Evolutionary conservation across 2,113 vertebrate species (phyloP).

Genomic region (Thryonomys swinderianus): DNA sequence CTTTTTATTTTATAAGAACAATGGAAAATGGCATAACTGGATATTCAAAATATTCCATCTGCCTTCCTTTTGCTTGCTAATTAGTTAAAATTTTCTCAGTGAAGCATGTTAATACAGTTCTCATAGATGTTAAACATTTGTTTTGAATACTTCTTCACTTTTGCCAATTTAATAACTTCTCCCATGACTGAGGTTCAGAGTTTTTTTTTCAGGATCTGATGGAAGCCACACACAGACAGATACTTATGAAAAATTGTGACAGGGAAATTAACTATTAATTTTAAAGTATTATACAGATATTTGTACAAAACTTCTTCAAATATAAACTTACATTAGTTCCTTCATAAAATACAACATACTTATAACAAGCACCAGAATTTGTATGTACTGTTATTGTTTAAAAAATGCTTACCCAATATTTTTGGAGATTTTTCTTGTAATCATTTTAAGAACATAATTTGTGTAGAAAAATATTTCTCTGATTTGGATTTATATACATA

Average conservation of each 20-base stretch:
- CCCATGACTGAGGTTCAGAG: neutral
- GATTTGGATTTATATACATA: neutral
- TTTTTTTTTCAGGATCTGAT: neutral
- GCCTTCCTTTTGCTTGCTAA: neutral
- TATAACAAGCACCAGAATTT: neutral
- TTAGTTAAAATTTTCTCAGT: neutral
- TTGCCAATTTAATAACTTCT: neutral
- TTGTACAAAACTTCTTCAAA: neutral
- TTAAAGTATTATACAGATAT: neutral
- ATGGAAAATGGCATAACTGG: neutral
- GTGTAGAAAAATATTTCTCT: neutral
- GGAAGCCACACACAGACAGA: neutral
- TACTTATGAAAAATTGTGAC: neutral
- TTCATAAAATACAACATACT: neutral
- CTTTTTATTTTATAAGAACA: neutral
- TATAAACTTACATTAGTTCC: neutral
- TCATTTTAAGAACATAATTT: neutral
- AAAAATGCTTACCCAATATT: neutral
- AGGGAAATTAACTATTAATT: neutral
- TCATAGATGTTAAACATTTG: neutral
- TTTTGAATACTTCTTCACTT: neutral
- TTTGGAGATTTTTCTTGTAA: neutral
- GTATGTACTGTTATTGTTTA: neutral
- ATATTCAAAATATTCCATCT: neutral
- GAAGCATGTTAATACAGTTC: neutral